Evolutionary conservation across 2,888 invertebrate genomes (phyloP), one percentile per base, ranked within the genome.

Genomic region (Doris montereyensis): DNA sequence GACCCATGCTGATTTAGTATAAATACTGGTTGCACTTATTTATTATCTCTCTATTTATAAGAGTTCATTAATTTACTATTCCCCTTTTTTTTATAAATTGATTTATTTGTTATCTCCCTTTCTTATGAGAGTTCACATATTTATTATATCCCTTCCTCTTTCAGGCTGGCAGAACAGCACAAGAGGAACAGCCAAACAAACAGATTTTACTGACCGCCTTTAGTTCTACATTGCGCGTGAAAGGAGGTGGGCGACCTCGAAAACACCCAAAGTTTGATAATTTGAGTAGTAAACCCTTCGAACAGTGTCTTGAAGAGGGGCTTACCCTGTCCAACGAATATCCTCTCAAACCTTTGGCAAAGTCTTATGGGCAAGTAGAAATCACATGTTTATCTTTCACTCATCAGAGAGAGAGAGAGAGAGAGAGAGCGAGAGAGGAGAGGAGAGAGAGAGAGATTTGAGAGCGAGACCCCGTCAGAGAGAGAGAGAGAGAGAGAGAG

Each of bases 121-220:
- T 8, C 17, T 21, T 17, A 1, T 17, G 34, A 10, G 4, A 71
- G 17, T 34, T 4, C 13, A 30, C n/a, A n/a, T 30, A 8, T 4
- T 21, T 67, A 3, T 26, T 28, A 24, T 21, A n/a, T n/a, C n/a
- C n/a, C n/a, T n/a, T n/a, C n/a, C n/a, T n/a, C n/a, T n/a, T 79
- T 2, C 84, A 89, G 89, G 75, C 88, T 88, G 72, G 73, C 88
- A 60, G 88, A 89, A 77, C 83, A 86, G 52, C 77, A 88, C 67
- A 84, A 87, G 52, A 78, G 85, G 89, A 89, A 68, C 76, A 86
- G 13, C 88, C 88, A 13, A 84, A 87, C 17, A 87, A 87, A 67
- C 82, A 83, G 72, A 86, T 89, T 30, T 85, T 86, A 57, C 73
- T 89, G 62, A 84, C 87, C 3, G 84, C 83, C 8, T 89, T 89